These are phyloP conservation scores for Diplazon laetatorius DNA, from an alignment of 2,888 invertebrate genomes.

Conservation along the genomic window DNA sequence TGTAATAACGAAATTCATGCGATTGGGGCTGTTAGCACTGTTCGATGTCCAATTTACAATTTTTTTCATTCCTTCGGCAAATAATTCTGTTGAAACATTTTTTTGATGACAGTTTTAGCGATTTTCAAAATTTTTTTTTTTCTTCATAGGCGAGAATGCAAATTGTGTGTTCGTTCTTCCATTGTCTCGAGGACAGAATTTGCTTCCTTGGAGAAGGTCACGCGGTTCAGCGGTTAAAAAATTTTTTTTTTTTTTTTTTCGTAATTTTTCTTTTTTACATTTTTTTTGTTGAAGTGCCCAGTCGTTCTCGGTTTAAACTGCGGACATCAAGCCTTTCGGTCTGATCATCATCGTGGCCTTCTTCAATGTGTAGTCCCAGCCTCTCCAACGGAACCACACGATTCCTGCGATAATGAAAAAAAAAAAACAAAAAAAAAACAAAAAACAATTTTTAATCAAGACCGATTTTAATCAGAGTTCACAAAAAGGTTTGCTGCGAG, in stretches of 20 bases:
- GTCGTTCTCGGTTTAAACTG: conserved; percentile 66
- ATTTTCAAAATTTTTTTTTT: conserved; percentile 10
- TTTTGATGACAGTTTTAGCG: conserved; percentile 7
- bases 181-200: conserved; percentile 67
- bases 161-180: too few relatives aligned
- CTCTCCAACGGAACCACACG: conserved; percentile 97
- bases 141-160: too few relatives aligned
- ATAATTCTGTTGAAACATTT: conserved; percentile 4
- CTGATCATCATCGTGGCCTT: conserved; percentile 96
- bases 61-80: conserved; percentile 44
- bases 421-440: too few relatives aligned
- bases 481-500: too few relatives aligned
- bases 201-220: conserved; percentile 45
- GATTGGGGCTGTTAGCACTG: conserved; percentile 52
- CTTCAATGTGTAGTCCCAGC: conserved; percentile 96
- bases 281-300: too few relatives aligned
- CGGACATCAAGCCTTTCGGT: conserved; percentile 87
- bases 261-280: conserved; percentile 10
- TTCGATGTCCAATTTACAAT: conserved; percentile 38
- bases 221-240: background rate
- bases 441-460: too few relatives aligned
- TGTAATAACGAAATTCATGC: conserved; percentile 56
- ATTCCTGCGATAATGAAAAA: conserved; percentile 85
- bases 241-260: too few relatives aligned
- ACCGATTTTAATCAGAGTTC: too few relatives aligned